These are phyloP conservation scores for Mico argentatus DNA, from an alignment of 2,797 vertebrate genomes.

Conservation along the genomic window DNA sequence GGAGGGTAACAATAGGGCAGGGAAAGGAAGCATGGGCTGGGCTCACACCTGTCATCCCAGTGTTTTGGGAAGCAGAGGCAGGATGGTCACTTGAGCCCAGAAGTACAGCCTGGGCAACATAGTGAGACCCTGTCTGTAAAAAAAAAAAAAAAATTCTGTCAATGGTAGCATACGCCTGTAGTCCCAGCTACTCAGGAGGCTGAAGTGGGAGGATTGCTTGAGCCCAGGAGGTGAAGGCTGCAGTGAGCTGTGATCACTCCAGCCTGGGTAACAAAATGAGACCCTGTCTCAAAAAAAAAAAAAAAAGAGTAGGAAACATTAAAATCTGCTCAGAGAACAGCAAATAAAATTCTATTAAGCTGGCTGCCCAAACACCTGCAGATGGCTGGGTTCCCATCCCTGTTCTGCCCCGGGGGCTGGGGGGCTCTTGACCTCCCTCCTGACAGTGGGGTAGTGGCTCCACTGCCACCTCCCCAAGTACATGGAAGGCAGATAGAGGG, in stretches of 20 bases:
- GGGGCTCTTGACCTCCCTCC: background rate
- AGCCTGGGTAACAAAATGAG: background rate
- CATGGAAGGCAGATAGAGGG: background rate
- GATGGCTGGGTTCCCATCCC: background rate
- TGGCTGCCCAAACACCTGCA: fast-evolving
- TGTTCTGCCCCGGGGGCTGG: background rate
- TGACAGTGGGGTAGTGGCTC: background rate
- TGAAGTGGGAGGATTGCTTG: background rate
- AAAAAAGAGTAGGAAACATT: background rate
- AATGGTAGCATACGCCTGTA: background rate
- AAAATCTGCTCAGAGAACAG: background rate
- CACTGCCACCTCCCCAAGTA: background rate
- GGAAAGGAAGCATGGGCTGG: background rate
- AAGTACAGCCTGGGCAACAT: background rate
- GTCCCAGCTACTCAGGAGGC: background rate
- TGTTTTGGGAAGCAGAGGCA: background rate
- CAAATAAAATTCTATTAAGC: background rate
- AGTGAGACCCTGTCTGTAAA: background rate
- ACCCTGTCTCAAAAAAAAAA: background rate
- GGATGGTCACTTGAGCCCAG: background rate
- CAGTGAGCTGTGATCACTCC: background rate
- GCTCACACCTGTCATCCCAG: background rate
- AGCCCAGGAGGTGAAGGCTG: background rate
- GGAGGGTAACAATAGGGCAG: background rate
- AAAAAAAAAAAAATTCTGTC: background rate